Evolutionary conservation across 2,797 vertebrate species (phyloP), one percentile per base, ranked within the genome.

Genomic region (Crocidura indochinensis): DNA sequence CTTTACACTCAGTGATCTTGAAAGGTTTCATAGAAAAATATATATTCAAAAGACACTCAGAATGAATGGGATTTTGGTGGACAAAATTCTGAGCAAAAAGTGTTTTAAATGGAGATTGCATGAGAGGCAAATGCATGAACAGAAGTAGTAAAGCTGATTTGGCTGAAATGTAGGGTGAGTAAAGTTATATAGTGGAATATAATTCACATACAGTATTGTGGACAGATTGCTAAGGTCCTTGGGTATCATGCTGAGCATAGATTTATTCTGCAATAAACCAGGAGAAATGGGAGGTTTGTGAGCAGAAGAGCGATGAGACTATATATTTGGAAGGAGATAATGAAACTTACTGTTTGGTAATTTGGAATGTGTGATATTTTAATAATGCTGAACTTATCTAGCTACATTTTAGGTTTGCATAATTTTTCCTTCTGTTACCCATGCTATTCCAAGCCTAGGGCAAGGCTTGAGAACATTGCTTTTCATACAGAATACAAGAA

Each of bases 271-370:
- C 69, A 92, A 90, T 77, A 91, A 88, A 67, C 51, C 1, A 0
- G 24, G 38, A 86, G 12, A 88, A 29, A 31, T 17, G 1, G 19
- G 46, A 78, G 38, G 8, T 80, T 88, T 85, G 24, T 60, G 81
- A 89, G 31, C 71, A 87, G 11, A 47, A 69, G n/a, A 90, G 27
- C 83, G 73, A 89, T 77, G 53, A 85, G 64, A 87, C 22, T 92
- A 47, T 76, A 65, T 87, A 83, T 90, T 92, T 76, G 31, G 51
- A 91, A 95, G 67, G 74, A 92, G 51, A 86, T 80, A 88, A 72
- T 88, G 67, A 90, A 11, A 7, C 20, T 74, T 67, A 67, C 14
- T 85, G 5, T 73, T 90, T 67, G 83, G 11, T 83, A 77, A 64
- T 71, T 90, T 91, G 26, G 22, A 82, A 49, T 72, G 7, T 67